phyloP scores from a whole-genome alignment of 2,888 invertebrate genomes.

The Drosophila tanythrix region DNA sequence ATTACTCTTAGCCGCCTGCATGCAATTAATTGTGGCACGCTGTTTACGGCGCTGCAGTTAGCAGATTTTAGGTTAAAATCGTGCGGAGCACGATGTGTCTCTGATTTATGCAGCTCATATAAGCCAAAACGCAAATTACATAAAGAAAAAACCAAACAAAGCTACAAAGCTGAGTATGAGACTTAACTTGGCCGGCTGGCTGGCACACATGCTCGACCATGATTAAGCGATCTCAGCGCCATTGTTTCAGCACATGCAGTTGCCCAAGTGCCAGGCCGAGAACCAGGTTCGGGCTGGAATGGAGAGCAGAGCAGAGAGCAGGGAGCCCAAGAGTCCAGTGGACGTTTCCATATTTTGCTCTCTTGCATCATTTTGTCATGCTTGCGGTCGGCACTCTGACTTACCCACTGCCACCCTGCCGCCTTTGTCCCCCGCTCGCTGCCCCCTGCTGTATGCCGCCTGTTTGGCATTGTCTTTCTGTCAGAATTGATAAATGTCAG shows the following conservation, averaged over 20 bases:
- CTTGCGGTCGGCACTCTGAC: slow-evolving; percentile 49
- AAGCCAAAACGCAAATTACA: slow-evolving; percentile 9
- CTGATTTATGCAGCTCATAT: slow-evolving; percentile 69
- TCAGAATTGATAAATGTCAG: slow-evolving; percentile 78
- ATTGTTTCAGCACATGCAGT: slow-evolving; percentile 69
- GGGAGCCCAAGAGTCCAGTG: not conserved
- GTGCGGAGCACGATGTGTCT: slow-evolving; percentile 59
- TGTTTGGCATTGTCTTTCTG: slow-evolving; percentile 68
- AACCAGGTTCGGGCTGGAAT: not conserved
- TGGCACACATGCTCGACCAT: slow-evolving; percentile 71
- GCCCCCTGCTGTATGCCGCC: slow-evolving; percentile 21
- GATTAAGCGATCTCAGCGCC: slow-evolving; percentile 83
- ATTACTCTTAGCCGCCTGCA: slow-evolving; percentile 63
- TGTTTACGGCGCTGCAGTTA: slow-evolving; percentile 46
- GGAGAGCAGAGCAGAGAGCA: not conserved
- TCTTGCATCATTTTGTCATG: slow-evolving; percentile 78
- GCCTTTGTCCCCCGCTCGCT: not conserved
- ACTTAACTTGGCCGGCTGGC: slow-evolving; percentile 1
- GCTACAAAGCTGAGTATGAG: not conserved
- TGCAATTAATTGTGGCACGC: slow-evolving; percentile 69
- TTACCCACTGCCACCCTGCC: slow-evolving; percentile 1
- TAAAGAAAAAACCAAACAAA: slow-evolving; percentile 8
- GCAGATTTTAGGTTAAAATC: slow-evolving; percentile 53
- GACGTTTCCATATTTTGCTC: slow-evolving; percentile 58
- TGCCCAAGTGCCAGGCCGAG: slow-evolving; percentile 8